Percentiles rank a stretch among this genome's conserved stretches.
Evolutionary conservation across 2,113 vertebrate genomes (phyloP).

Genomic region (Zeus faber): DNA sequence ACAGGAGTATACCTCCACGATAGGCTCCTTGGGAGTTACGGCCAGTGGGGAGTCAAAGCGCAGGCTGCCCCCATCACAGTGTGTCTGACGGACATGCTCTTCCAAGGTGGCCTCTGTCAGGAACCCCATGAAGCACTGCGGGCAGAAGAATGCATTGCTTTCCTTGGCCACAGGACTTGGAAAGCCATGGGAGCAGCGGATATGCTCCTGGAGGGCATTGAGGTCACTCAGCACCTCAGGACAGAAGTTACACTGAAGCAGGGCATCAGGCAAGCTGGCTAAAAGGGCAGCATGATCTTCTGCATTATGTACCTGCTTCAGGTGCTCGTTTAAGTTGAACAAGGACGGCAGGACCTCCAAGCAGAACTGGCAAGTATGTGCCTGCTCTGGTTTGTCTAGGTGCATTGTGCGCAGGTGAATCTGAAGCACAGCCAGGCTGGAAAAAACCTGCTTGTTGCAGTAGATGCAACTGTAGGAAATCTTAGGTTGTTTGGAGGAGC

Average conservation of each 20-base stretch:
- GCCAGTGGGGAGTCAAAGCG: slow-evolving; percentile 93
- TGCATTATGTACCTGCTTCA: slow-evolving; percentile 93
- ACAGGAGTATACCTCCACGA: slow-evolving; percentile 96
- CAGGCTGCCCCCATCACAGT: slow-evolving; percentile 90
- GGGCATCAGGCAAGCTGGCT: slow-evolving; percentile 86
- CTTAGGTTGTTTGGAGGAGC: slow-evolving; percentile 89
- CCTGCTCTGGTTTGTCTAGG: slow-evolving; percentile 95
- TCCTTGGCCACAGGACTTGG: slow-evolving; percentile 91
- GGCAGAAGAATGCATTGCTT: slow-evolving; percentile 98
- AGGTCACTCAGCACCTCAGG: slow-evolving; percentile 91
- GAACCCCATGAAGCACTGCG: slow-evolving; percentile 98
- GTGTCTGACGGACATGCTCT: slow-evolving; percentile 94
- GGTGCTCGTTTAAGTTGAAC: slow-evolving; percentile 94
- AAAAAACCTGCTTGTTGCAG: slow-evolving; percentile 96
- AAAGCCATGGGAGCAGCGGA: slow-evolving; percentile 93
- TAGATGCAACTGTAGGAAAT: slow-evolving; percentile 95
- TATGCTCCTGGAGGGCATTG: slow-evolving; percentile 96
- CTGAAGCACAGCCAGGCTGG: slow-evolving; percentile 93
- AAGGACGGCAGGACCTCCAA: slow-evolving; percentile 96
- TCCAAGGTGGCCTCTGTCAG: slow-evolving; percentile 95
- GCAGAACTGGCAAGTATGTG: slow-evolving; percentile 96
- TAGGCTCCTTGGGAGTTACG: slow-evolving; percentile 91
- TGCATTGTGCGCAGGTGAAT: slow-evolving; percentile 98
- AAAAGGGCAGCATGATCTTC: slow-evolving; percentile 85
- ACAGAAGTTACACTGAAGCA: slow-evolving; percentile 98